Evolutionary conservation across 64 coral and sea anemone genomes (phyloP).

Genomic region (Montipora efflorescens): DNA sequence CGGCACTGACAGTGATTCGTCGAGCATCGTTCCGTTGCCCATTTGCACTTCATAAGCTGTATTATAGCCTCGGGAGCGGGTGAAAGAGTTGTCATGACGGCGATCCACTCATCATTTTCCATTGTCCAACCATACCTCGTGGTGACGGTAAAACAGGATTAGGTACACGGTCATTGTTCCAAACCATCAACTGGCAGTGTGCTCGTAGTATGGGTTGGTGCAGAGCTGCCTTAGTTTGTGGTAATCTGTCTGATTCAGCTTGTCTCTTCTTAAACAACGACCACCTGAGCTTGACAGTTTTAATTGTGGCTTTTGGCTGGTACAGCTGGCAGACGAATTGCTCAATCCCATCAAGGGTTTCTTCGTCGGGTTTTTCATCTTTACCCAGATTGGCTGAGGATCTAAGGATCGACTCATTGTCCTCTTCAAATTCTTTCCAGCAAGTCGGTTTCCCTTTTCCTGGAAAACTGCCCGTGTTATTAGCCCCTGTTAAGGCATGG

Average conservation of each 20-base stretch:
- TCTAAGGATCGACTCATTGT: not conserved
- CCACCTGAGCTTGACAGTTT: not conserved
- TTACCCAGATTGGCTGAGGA: not conserved
- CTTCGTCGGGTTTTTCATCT: not conserved
- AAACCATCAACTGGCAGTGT: slow-evolving; percentile 29
- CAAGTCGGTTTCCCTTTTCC: no score
- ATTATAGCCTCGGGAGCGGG: slow-evolving; percentile 29
- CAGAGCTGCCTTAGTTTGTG: slow-evolving; percentile 5
- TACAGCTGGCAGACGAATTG: slow-evolving; percentile 44
- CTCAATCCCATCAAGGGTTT: not conserved
- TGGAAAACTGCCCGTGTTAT: no score
- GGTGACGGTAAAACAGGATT: slow-evolving; percentile 23
- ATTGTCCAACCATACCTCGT: slow-evolving; percentile 35
- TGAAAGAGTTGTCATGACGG: slow-evolving; percentile 30
- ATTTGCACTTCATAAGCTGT: slow-evolving; percentile 21
- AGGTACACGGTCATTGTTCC: slow-evolving; percentile 24
- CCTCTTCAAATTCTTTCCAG: not conserved
- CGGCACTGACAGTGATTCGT: slow-evolving; percentile 28
- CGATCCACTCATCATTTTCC: slow-evolving; percentile 35
- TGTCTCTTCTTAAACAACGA: not conserved
- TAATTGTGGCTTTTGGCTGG: slow-evolving; percentile 18
- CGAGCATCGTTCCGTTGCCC: slow-evolving; percentile 3
- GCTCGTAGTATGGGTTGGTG: slow-evolving; percentile 2
- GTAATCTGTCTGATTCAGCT: slow-evolving; percentile 7
- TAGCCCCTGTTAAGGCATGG: no score